These are phyloP conservation scores for Leptinotarsa rubiginosa DNA, from an alignment of 2,888 invertebrate species.

Conservation along the genomic window DNA sequence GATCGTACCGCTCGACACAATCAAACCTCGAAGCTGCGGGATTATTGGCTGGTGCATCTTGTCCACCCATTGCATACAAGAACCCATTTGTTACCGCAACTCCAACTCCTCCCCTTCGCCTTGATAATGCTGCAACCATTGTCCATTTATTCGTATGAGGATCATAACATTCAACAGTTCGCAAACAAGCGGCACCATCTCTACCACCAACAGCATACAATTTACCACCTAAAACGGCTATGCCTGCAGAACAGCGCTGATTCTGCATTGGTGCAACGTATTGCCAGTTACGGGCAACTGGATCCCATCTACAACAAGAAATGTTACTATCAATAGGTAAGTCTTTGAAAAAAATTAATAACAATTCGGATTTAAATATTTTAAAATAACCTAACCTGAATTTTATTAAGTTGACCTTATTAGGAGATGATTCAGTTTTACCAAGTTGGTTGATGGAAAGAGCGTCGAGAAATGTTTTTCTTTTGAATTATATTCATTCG, in stretches of 20 bases:
- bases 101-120: conserved; percentile 89
- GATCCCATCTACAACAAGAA: conserved; percentile 79
- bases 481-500: too few relatives aligned
- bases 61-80: conserved; percentile 92
- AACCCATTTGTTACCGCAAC: conserved; percentile 89
- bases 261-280: conserved; percentile 91
- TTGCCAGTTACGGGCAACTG: conserved; percentile 88
- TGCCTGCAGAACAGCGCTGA: conserved; percentile 90
- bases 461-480: too few relatives aligned
- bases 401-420: too few relatives aligned
- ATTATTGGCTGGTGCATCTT: conserved; percentile 92
- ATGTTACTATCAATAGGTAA: neutral
- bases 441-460: too few relatives aligned
- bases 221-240: conserved; percentile 85
- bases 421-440: too few relatives aligned
- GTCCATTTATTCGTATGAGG: conserved; percentile 86
- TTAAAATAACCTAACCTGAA: too few relatives aligned
- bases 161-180: conserved; percentile 86
- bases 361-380: neutral
- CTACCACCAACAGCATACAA: conserved; percentile 93
- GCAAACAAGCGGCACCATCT: conserved; percentile 90
- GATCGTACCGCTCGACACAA: conserved; percentile 89
- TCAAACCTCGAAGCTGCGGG: conserved; percentile 82
- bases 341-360: neutral
- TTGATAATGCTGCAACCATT: conserved; percentile 87